These are phyloP conservation scores for Dendrocopos noguchii DNA, from an alignment of 2,113 vertebrate species.

Conservation along the genomic window DNA sequence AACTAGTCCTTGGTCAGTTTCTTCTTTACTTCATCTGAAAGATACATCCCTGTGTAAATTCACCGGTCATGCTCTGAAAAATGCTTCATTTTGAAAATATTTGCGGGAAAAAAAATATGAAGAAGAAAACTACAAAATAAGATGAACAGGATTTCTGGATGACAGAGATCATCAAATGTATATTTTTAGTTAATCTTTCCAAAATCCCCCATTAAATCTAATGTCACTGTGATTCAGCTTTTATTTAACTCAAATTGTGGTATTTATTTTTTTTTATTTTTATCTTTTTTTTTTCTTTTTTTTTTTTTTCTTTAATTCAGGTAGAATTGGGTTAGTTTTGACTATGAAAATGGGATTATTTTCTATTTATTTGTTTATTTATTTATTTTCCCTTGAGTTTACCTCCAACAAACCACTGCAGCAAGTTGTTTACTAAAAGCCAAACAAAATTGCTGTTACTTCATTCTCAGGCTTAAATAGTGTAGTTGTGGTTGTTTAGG, in stretches of 20 bases:
- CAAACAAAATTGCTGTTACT: too few relatives aligned
- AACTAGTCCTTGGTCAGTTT: too few relatives aligned
- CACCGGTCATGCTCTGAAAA: not conserved
- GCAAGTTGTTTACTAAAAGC: not conserved
- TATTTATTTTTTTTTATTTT: not conserved
- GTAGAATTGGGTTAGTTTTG: not conserved
- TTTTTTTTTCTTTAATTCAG: not conserved
- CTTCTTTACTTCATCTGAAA: too few relatives aligned
- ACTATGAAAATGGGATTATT: too few relatives aligned
- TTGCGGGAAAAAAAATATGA: not conserved
- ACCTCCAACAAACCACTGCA: not conserved
- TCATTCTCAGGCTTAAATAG: too few relatives aligned
- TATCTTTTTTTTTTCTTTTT: too few relatives aligned
- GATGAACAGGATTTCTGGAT: not conserved
- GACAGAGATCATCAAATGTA: not conserved
- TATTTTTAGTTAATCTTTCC: not conserved
- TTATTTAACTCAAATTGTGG: not conserved
- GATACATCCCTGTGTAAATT: too few relatives aligned
- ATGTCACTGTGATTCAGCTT: too few relatives aligned
- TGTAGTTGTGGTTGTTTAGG: too few relatives aligned
- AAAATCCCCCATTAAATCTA: not conserved
- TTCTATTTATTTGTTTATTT: too few relatives aligned
- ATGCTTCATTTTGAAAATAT: not conserved
- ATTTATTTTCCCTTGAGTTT: not conserved
- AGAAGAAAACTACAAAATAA: not conserved